Conservation (phyloP, 2,888 invertebrate species). For the Synanthedon formicaeformis region DNA sequence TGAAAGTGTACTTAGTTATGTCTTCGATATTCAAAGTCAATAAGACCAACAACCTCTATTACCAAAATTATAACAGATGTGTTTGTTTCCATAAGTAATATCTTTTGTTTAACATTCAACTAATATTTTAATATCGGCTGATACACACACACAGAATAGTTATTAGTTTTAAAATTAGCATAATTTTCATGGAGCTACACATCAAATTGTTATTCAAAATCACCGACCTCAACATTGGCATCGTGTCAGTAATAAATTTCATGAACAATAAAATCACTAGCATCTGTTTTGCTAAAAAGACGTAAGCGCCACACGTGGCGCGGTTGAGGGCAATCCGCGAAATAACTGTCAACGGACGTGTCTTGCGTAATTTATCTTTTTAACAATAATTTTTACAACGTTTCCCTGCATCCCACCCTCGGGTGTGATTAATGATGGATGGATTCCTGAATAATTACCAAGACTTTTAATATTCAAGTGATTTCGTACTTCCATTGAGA, state of each 20-base stretch:
- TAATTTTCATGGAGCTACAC: slow-evolving; percentile 6
- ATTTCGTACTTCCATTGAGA: slow-evolving; percentile 26
- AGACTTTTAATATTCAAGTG: slow-evolving; percentile 71
- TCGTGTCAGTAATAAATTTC: slow-evolving; percentile 35
- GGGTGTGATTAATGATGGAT: slow-evolving; percentile 69
- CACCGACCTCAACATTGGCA: slow-evolving; percentile 26
- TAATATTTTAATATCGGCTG: too few relatives aligned
- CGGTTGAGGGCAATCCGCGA: slow-evolving; percentile 22
- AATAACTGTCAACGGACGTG: slow-evolving; percentile 52
- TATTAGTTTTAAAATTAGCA: background rate
- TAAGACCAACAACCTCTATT: too few relatives aligned
- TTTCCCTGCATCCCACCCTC: slow-evolving; percentile 54
- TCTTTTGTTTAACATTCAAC: too few relatives aligned
- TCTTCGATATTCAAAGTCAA: too few relatives aligned
- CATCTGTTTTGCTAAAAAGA: slow-evolving; percentile 28
- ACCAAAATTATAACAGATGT: too few relatives aligned
- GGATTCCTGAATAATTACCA: slow-evolving; percentile 72
- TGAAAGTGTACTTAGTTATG: too few relatives aligned
- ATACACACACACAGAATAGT: too few relatives aligned
- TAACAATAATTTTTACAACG: slow-evolving; percentile 68
- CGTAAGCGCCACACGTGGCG: slow-evolving; percentile 27
- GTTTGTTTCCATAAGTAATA: too few relatives aligned
- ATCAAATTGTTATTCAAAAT: slow-evolving; percentile 21
- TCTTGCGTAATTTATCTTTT: slow-evolving; percentile 67
- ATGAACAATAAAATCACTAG: slow-evolving; percentile 28